phyloP scores from a whole-genome alignment of 2,888 invertebrate species.

The Boloria selene region DNA sequence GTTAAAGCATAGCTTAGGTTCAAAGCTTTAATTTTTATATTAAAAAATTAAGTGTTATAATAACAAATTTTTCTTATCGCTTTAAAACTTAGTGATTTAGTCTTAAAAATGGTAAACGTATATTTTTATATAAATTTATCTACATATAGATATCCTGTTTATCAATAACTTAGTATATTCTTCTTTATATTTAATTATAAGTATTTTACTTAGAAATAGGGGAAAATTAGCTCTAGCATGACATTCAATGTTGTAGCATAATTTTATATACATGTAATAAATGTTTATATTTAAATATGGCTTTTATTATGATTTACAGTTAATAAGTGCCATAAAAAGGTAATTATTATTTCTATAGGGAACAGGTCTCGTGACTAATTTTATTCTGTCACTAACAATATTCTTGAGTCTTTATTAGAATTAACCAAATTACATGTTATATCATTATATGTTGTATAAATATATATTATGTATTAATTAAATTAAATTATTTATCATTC shows the following conservation, averaged over 20 bases:
- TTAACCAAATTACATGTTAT: slow-evolving; percentile 7
- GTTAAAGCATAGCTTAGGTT: slow-evolving; percentile 24
- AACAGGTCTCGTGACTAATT: slow-evolving; percentile 31
- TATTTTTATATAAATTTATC: neutral
- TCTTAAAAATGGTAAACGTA: neutral
- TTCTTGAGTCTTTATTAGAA: neutral
- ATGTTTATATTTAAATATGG: slow-evolving; percentile 32
- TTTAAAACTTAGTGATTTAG: neutral
- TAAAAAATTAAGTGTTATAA: neutral
- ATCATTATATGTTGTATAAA: slow-evolving; percentile 31
- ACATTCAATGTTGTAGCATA: slow-evolving; percentile 5
- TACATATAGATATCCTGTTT: neutral
- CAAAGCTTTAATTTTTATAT: slow-evolving; percentile 25
- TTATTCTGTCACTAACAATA: slow-evolving; percentile 20
- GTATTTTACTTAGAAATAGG: neutral
- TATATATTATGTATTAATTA: too few relatives aligned
- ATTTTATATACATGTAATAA: slow-evolving; percentile 29
- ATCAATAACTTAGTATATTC: neutral
- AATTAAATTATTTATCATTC: too few relatives aligned
- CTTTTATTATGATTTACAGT: slow-evolving; percentile 39
- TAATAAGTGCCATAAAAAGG: slow-evolving; percentile 36
- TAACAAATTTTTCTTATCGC: neutral
- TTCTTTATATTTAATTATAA: slow-evolving; percentile 3
- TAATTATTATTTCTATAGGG: slow-evolving; percentile 32
- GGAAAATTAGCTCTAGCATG: too few relatives aligned